Evolutionary conservation across 2,888 invertebrate genomes (phyloP).

Genomic region (Clistopyga incitator): DNA sequence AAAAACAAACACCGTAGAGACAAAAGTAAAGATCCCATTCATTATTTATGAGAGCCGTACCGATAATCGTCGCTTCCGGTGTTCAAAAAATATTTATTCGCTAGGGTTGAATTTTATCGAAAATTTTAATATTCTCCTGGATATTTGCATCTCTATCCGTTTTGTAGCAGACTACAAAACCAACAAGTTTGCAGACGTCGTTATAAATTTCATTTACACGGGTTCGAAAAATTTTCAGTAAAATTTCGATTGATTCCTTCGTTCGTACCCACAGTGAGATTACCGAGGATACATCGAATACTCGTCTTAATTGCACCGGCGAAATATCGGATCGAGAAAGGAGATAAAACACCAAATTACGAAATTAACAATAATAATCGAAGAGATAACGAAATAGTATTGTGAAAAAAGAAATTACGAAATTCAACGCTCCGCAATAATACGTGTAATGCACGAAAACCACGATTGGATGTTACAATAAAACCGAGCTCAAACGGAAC

Average conservation of each 20-base stretch:
- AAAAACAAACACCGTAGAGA: background rate
- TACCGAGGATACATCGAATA: background rate
- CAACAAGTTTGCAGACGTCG: background rate
- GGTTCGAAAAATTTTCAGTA: background rate
- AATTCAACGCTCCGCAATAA: no score
- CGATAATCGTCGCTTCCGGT: background rate
- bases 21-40: constrained; percentile 3
- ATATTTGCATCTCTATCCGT: background rate
- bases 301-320: background rate
- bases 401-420: no score
- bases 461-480: no score
- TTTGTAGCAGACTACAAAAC: background rate
- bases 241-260: background rate
- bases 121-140: background rate
- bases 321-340: background rate
- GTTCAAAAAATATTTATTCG: constrained; percentile 12
- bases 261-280: background rate
- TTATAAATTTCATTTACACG: background rate
- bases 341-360: background rate
- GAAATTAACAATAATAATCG: background rate
- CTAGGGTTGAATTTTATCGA: background rate
- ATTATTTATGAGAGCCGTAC: constrained; percentile 12
- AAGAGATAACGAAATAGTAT: background rate
- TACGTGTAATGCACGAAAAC: no score
- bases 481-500: no score